Base-by-base conservation (phyloP, 1,140 invertebrate species). In the Schlechtendalia chinensis region DNA sequence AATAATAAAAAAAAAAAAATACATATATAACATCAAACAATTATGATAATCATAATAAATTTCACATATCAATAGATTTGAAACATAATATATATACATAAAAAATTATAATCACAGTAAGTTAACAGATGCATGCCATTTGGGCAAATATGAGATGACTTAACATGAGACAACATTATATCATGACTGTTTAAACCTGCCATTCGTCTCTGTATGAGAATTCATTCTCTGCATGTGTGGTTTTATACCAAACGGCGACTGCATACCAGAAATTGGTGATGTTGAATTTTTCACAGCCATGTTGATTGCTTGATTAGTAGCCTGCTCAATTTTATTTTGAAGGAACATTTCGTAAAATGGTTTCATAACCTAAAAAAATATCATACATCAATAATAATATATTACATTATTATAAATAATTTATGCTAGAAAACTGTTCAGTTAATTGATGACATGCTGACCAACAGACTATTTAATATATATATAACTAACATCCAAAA, bases 261-360 rank as follows among this genome's bases (percentile, higher is more conserved):
- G 58, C 19, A 59, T 29, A 79, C 39, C 39, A 19, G 75, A 19
- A n/a, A 47, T 32, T 10, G 58, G 29, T 8, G 75, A 79, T 6
- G 75, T 79, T 29, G 39, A 14, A 17, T 79, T 79, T 19, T 79
- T 79, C 12, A 79, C 75, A 6, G 75, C 39, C 59, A 79, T 79
- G 17, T 79, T 81, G 6, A 75, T 81, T 16, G 81, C 81, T 79
- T 81, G 58, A 45, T 91, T 91, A 84, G 91, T 90, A 83, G 92
- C 93, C 85, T 91, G 91, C 83, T 93, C 89, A 83, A 94, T 90
- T 83, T 92, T 90, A 86, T 91, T 92, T 86, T 93, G 91, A 84
- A 93, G 88, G 83, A 91, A 91, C 80, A 89, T 87, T 85, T 93
- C 90, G 85, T 94, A 94, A 74, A 91, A 85, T 71, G 93, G 92